Evolutionary conservation across 2,888 invertebrate genomes (phyloP), one percentile per base, ranked within the genome.

Genomic region (Lasius fuliginosus): DNA sequence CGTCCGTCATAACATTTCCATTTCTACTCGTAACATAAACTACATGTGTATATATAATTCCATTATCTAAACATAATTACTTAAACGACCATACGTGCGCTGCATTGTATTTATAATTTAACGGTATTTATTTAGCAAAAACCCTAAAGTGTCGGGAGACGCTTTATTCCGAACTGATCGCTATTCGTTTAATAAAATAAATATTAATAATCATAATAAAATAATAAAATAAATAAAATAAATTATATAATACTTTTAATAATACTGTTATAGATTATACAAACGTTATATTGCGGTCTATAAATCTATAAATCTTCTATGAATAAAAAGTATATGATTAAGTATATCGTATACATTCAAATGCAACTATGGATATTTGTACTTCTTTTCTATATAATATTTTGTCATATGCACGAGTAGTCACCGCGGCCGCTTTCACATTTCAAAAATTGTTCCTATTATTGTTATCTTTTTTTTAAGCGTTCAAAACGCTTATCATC

Each of bases 1-100:
- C 27, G 67, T 69, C 69, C 58, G 79, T 71, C 71, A 69, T 69
- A 69, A 69, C 69, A 79, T 79, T 79, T 71, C 71, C 79, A 79
- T 77, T 68, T 68, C 76, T 77, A 27, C 58, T n/a, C 33, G 60
- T 60, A 71, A 79, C 27, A 33, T 79, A 49, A 79, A 79, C 79
- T 58, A 27, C 56, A 23, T 23, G 12, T 56, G 23, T 65, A 75
- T 75, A 53, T 65, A 36, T 36, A 79, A 79, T 71, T 79, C 60
- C 12, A 71, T 60, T 79, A 79, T 79, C 42, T 71, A 79, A 36
- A 71, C 36, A 71, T 79, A 36, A 71, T 79, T 79, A 79, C 46
- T 71, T 62, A 71, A 79, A 36, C 46, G 33, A 33, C 46, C 18
- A n/a, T 33, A 33, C 33, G 49, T n/a, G 11, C 40, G 23, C n/a